Conservation (phyloP, 1,140 invertebrate species). For the Cydia splendana region DNA sequence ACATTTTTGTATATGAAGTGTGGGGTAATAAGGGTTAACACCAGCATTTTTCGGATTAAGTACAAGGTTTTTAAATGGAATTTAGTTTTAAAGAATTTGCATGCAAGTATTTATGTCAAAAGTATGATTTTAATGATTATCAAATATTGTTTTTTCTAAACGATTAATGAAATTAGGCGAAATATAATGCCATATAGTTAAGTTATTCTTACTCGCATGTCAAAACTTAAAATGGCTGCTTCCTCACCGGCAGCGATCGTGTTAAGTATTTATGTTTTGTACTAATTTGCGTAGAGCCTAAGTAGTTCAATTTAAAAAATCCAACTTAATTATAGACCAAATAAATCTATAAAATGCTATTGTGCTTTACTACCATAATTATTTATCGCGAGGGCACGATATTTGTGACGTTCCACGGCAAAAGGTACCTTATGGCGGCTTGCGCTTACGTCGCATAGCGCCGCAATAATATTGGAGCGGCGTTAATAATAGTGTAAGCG, state of each 20-base stretch:
- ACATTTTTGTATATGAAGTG: no score
- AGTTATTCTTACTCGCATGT: background rate
- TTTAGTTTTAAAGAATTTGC: background rate
- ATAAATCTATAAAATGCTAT: no score
- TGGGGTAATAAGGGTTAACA: no score
- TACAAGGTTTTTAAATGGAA: background rate
- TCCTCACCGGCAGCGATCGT: background rate
- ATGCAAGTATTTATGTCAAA: background rate
- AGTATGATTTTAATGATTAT: background rate
- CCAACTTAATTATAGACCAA: background rate
- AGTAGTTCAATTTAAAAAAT: conserved; percentile 17
- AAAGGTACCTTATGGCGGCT: no score
- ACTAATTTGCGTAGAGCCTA: background rate
- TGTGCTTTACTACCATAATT: no score
- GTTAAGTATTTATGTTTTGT: conserved; percentile 27
- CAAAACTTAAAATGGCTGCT: background rate
- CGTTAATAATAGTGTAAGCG: no score
- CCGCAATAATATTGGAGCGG: no score
- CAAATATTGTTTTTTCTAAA: no score
- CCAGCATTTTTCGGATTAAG: no score
- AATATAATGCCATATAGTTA: background rate
- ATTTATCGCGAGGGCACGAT: no score
- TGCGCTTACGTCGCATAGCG: no score
- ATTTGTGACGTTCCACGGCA: no score
- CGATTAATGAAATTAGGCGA: background rate